Evolutionary conservation across 1,140 invertebrate genomes (phyloP).

Genomic region (Calliopsis andreniformis): DNA sequence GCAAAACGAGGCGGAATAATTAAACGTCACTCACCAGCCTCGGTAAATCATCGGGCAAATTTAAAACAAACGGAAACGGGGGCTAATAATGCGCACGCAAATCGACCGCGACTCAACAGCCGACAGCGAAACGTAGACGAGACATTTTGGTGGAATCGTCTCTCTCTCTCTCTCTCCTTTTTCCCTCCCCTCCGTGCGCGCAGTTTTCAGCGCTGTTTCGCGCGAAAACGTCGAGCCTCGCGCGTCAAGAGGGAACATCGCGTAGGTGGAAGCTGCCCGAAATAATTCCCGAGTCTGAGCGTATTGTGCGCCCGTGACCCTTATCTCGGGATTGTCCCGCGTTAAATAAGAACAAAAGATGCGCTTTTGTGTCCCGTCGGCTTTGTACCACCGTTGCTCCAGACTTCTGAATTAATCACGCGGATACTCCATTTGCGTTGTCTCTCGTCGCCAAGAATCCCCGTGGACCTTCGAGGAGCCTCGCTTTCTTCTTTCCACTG

Average conservation of each 20-base stretch:
- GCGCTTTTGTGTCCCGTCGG: constrained; percentile 2
- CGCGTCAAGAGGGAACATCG: not conserved
- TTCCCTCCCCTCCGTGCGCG: no score
- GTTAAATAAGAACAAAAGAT: constrained; percentile 47
- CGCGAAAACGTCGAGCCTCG: not conserved
- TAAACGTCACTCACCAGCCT: constrained; percentile 21
- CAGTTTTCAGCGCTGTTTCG: not conserved
- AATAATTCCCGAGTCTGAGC: constrained; percentile 15
- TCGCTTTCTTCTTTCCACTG: not conserved
- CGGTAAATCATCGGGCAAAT: constrained; percentile 35
- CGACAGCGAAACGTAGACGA: not conserved
- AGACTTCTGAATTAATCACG: constrained; percentile 50
- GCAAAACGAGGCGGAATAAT: constrained; percentile 28
- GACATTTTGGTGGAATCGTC: not conserved
- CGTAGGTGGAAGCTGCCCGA: not conserved
- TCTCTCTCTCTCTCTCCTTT: no score
- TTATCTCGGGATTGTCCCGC: constrained; percentile 34
- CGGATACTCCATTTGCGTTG: constrained; percentile 37
- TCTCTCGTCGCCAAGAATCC: constrained; percentile 34
- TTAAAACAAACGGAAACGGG: constrained; percentile 29
- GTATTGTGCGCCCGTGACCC: constrained; percentile 36
- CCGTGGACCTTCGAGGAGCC: constrained; percentile 7
- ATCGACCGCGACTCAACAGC: constrained; percentile 12
- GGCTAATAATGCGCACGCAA: constrained; percentile 16
- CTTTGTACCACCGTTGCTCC: constrained; percentile 21